A percentile compares a stretch with the other conserved stretches of the same genome.
Conservation (phyloP, 2,797 vertebrate genomes). For the Chelonia mydas region DNA sequence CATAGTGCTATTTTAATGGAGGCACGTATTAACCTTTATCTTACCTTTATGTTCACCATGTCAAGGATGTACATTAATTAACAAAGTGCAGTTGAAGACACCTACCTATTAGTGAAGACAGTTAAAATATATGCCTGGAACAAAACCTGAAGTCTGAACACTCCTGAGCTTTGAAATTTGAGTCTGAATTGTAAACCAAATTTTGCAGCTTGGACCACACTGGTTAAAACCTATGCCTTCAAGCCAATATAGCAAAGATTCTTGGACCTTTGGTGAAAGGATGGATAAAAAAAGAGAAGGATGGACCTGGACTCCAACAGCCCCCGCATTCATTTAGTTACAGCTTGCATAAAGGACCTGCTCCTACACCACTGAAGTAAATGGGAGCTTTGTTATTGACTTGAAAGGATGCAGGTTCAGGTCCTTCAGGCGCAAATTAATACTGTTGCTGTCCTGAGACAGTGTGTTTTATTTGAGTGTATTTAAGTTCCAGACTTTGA, state of each 20-base stretch:
- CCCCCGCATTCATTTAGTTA: neutral
- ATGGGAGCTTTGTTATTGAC: neutral
- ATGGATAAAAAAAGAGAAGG: accelerated
- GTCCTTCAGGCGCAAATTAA: neutral
- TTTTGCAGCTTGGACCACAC: neutral
- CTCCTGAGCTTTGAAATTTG: neutral
- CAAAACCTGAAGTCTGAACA: neutral
- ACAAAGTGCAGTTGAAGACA: neutral
- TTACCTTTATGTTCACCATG: neutral
- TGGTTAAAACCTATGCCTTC: neutral
- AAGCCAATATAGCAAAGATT: neutral
- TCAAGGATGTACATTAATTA: neutral
- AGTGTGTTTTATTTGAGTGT: neutral
- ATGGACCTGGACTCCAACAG: neutral
- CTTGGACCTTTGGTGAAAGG: neutral
- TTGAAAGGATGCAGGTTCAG: neutral
- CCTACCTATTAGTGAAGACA: neutral
- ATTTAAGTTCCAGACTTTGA: neutral
- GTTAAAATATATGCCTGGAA: neutral
- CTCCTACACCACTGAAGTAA: neutral
- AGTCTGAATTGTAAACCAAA: neutral
- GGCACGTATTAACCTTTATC: neutral
- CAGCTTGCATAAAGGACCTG: neutral
- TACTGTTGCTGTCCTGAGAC: neutral
- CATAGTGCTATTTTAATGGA: neutral